A percentile compares a stretch with the other conserved stretches of the same genome.
Conservation (phyloP, 1,140 invertebrate genomes). For the Oedothorax gibbosus region DNA sequence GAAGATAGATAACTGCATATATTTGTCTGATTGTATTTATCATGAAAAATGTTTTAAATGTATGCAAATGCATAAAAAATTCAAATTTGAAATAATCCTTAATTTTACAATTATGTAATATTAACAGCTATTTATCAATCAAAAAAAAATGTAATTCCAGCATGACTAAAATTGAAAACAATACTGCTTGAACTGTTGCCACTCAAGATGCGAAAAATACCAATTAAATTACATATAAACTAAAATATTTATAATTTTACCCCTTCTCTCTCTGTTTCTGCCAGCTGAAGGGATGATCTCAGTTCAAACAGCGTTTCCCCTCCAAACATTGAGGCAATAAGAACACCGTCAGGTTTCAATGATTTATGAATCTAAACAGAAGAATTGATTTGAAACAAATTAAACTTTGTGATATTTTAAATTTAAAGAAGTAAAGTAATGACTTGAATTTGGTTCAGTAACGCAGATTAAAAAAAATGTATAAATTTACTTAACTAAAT, state of each 20-base stretch:
- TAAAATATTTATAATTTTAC: slow-evolving; percentile 64
- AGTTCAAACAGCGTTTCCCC: slow-evolving; percentile 95
- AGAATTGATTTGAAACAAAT: neutral
- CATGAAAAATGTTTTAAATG: too few species aligned
- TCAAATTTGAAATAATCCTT: too few species aligned
- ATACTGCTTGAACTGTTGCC: neutral
- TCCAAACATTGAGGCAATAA: slow-evolving; percentile 95
- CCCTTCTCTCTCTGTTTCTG: slow-evolving; percentile 91
- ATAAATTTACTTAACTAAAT: neutral
- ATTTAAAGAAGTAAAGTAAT: too few species aligned
- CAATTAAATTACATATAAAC: neutral
- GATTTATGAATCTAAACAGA: slow-evolving; percentile 69
- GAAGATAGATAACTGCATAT: too few species aligned
- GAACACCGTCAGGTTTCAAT: slow-evolving; percentile 91
- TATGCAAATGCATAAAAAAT: too few species aligned
- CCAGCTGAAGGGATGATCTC: slow-evolving; percentile 90
- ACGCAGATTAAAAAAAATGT: too few species aligned
- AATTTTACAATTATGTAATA: too few species aligned
- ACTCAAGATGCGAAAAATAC: too few species aligned
- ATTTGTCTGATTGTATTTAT: too few species aligned
- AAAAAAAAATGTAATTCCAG: neutral
- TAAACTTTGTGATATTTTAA: too few species aligned
- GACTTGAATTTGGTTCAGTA: too few species aligned
- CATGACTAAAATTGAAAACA: neutral
- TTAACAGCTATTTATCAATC: too few species aligned